Conservation (phyloP, 2,888 invertebrate species). For the Caenorhabditis virilis region DNA sequence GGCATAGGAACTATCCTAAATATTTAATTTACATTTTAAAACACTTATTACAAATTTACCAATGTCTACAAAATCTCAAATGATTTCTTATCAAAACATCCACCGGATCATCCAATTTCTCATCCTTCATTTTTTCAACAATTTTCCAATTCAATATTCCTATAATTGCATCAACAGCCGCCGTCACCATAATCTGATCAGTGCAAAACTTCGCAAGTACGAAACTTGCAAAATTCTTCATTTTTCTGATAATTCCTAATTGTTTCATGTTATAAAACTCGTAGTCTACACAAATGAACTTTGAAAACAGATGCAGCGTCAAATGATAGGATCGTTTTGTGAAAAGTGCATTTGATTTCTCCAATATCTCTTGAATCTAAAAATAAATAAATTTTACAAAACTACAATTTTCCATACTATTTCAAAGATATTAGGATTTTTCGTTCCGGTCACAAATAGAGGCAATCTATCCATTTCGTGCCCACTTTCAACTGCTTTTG, state of each 20-base stretch:
- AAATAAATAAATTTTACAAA: conserved; percentile 4
- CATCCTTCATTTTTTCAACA: not conserved
- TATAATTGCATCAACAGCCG: conserved; percentile 28
- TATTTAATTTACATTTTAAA: too few relatives aligned
- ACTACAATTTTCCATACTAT: too few relatives aligned
- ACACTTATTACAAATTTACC: not conserved
- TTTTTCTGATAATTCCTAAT: conserved; percentile 4
- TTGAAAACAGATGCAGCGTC: conserved; percentile 17
- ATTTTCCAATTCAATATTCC: conserved; percentile 18
- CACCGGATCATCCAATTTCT: not conserved
- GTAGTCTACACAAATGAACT: conserved; percentile 13
- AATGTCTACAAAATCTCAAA: not conserved
- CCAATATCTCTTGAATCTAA: conserved; percentile 12
- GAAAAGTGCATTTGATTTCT: not conserved
- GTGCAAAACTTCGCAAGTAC: conserved; percentile 7
- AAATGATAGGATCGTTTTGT: conserved; percentile 12
- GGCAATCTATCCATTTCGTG: conserved; percentile 21
- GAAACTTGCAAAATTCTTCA: conserved; percentile 12
- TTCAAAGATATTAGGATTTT: conserved; percentile 6
- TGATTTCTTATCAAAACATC: not conserved
- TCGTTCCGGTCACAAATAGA: conserved; percentile 20
- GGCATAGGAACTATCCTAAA: too few relatives aligned
- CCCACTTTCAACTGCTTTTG: conserved; percentile 15
- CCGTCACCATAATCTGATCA: conserved; percentile 18
- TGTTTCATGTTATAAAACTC: conserved; percentile 11